Evolutionary conservation across 2,888 invertebrate species (phyloP).

Genomic region (Panopea generosa): DNA sequence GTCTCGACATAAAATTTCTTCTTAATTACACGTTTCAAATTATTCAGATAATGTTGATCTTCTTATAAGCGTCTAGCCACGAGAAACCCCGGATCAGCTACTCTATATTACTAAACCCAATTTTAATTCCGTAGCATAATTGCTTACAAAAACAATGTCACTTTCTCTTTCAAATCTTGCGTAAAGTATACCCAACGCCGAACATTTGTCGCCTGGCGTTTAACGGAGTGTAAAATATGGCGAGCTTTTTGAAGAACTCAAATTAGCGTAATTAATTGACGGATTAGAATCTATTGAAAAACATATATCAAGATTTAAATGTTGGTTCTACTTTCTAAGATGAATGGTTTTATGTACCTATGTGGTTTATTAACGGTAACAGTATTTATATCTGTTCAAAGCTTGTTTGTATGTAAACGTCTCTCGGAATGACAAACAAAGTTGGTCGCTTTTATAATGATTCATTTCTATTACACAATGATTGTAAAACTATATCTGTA

Average conservation of each 20-base stretch:
- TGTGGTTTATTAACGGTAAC: no score
- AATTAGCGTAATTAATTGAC: slow-evolving; percentile 45
- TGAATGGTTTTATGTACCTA: slow-evolving; percentile 28
- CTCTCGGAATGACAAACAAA: no score
- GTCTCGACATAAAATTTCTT: not conserved
- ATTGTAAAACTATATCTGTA: no score
- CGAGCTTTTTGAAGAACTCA: slow-evolving; percentile 32
- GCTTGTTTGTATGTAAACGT: no score
- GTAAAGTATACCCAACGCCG: slow-evolving; percentile 36
- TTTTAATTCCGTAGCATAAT: slow-evolving; percentile 51
- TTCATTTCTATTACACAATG: no score
- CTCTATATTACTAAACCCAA: slow-evolving; percentile 15
- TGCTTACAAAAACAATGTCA: slow-evolving; percentile 63
- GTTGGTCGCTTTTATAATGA: no score
- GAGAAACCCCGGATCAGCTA: not conserved
- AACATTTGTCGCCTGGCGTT: slow-evolving; percentile 50
- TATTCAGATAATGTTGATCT: slow-evolving; percentile 7
- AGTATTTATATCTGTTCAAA: no score
- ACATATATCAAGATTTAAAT: no score
- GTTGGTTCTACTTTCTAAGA: slow-evolving; percentile 28
- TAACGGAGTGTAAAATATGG: slow-evolving; percentile 58
- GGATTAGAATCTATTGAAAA: not conserved
- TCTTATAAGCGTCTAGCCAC: not conserved
- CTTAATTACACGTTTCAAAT: not conserved
- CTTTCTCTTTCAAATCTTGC: slow-evolving; percentile 43